A percentile compares a stretch with the other conserved stretches of the same genome.
Evolutionary conservation across 2,113 vertebrate species (phyloP).

Genomic region (Eurystomus gularis): DNA sequence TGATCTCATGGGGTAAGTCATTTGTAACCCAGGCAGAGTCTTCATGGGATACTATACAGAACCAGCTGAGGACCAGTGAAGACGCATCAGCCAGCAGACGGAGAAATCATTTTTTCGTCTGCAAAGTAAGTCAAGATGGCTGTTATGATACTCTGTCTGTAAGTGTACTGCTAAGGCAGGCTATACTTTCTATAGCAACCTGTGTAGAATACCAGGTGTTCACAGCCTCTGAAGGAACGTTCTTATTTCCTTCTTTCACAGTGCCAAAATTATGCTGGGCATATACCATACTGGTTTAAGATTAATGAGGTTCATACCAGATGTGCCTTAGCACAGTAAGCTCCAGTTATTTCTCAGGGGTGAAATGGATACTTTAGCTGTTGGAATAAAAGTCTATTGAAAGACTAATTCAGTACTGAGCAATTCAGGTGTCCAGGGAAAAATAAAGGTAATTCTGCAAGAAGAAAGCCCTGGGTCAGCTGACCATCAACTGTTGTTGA

Average conservation of each 20-base stretch:
- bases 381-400: not conserved
- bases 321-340: not conserved
- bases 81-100: not conserved
- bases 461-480: not conserved
- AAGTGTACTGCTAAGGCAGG: not conserved
- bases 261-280: not conserved
- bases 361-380: not conserved
- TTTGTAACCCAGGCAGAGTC: not conserved
- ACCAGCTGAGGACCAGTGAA: not conserved
- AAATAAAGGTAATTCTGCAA: not conserved
- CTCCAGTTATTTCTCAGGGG: constrained; percentile 2
- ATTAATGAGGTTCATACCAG: constrained; percentile 21
- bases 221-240: not conserved
- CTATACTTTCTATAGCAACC: not conserved
- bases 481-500: not conserved
- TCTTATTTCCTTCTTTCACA: constrained; percentile 10
- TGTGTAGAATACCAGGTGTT: not conserved
- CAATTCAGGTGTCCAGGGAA: not conserved
- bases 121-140: not conserved
- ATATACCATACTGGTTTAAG: not conserved
- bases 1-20: not conserved
- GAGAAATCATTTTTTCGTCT: not conserved
- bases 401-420: not conserved
- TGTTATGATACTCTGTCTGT: not conserved
- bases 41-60: not conserved